Conservation (phyloP, 2,888 invertebrate genomes). For the Bembecia ichneumoniformis region DNA sequence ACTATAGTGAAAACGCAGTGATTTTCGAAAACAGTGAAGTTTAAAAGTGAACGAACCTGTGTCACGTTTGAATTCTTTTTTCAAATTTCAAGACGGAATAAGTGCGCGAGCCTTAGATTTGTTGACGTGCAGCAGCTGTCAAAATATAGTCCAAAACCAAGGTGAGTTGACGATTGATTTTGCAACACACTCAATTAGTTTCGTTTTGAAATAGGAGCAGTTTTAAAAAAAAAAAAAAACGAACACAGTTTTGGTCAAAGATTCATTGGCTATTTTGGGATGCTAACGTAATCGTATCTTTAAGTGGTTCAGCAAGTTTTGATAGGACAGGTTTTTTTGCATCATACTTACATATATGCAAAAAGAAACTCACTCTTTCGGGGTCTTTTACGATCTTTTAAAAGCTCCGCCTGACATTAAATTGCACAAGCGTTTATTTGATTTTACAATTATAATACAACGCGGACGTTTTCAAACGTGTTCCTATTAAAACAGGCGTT, state of each 20-base stretch:
- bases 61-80: not conserved
- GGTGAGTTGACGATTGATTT: slow-evolving; percentile 30
- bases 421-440: not conserved
- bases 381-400: not conserved
- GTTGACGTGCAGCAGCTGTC: slow-evolving; percentile 53
- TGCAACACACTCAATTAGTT: not conserved
- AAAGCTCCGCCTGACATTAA: not conserved
- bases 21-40: slow-evolving; percentile 16
- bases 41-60: slow-evolving; percentile 1
- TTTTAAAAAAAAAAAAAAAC: not conserved
- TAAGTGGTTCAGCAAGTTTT: slow-evolving; percentile 13
- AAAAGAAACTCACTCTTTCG: no score
- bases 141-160: slow-evolving; percentile 50
- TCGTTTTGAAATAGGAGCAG: not conserved
- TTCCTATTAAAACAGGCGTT: not conserved
- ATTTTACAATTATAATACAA: not conserved
- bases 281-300: slow-evolving; percentile 8
- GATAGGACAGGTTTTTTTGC: slow-evolving; percentile 12
- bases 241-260: slow-evolving; percentile 7
- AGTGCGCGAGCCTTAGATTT: slow-evolving; percentile 40
- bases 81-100: slow-evolving; percentile 7
- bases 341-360: not conserved
- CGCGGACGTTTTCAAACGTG: not conserved
- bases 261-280: slow-evolving; percentile 11
- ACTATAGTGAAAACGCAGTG: slow-evolving; percentile 16